Percentiles rank a stretch among this genome's conserved stretches.
Conservation (phyloP, 2,888 invertebrate genomes). For the Periphyllus acericola region DNA sequence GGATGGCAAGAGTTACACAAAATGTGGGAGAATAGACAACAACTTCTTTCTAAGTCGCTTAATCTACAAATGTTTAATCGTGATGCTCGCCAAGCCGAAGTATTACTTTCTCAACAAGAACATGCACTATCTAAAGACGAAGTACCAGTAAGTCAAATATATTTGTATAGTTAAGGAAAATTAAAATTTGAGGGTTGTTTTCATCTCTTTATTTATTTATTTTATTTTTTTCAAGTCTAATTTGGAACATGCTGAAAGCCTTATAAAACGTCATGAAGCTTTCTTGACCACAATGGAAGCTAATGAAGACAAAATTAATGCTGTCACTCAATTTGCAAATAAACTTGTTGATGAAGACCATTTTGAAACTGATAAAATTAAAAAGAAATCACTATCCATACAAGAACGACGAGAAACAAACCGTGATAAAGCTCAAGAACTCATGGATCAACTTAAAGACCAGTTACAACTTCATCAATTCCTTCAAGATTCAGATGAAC, state of each 20-base stretch:
- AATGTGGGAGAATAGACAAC: constrained; percentile 99
- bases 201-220: too few species aligned
- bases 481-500: constrained; percentile 90
- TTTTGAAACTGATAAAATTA: constrained; percentile 95
- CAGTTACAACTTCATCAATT: constrained; percentile 96
- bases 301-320: constrained; percentile 99
- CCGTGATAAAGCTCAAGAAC: constrained; percentile 88
- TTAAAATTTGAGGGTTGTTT: not conserved
- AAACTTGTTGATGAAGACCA: constrained; percentile 91
- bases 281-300: constrained; percentile 99
- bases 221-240: constrained; percentile 70
- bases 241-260: constrained; percentile 96
- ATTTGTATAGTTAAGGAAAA: not conserved
- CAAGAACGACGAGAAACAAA: constrained; percentile 89
- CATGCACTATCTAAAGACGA: constrained; percentile 97
- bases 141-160: constrained; percentile 75
- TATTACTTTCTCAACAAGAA: constrained; percentile 96
- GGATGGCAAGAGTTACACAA: constrained; percentile 99
- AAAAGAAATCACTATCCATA: constrained; percentile 94
- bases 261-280: constrained; percentile 97
- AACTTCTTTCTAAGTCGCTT: constrained; percentile 91
- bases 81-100: constrained; percentile 97
- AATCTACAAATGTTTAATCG: constrained; percentile 95
- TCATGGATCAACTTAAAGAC: constrained; percentile 93
- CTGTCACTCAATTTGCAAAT: constrained; percentile 93